Conservation (phyloP, 1,140 invertebrate genomes). For the Tribolium castaneum region DNA sequence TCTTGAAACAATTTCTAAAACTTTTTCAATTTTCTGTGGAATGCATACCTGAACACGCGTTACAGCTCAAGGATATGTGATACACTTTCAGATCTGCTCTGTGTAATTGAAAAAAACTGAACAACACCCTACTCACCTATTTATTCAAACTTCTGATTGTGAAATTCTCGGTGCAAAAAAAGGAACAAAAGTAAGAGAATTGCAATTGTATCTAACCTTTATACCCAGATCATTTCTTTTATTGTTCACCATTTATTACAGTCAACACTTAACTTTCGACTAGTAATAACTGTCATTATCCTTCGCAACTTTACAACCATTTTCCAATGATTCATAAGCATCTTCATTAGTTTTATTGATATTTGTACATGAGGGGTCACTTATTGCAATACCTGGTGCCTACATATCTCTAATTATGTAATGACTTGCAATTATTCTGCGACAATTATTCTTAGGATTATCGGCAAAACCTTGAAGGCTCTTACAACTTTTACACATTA, state of each 20-base stretch:
- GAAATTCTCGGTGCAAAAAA: neutral
- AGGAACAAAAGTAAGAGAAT: neutral
- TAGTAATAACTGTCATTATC: slow-evolving; percentile 5
- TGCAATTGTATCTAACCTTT: neutral
- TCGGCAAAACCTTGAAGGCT: slow-evolving; percentile 5
- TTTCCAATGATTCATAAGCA: neutral
- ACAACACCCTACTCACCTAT: neutral
- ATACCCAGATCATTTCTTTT: neutral
- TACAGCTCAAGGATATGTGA: neutral
- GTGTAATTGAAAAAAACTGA: neutral
- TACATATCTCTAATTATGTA: neutral
- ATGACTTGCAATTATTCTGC: slow-evolving; percentile 1
- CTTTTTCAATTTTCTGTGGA: too few species aligned
- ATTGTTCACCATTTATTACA: slow-evolving; percentile 14
- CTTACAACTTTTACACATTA: neutral
- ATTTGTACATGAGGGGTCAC: slow-evolving; percentile 1
- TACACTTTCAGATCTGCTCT: neutral
- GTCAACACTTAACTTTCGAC: slow-evolving; percentile 8
- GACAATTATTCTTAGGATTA: slow-evolving; percentile 9
- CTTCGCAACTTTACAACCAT: neutral
- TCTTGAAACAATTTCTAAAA: too few species aligned
- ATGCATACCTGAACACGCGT: neutral
- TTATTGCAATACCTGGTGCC: neutral
- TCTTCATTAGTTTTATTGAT: neutral
- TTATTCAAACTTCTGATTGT: neutral